phyloP scores from a whole-genome alignment of 2,888 invertebrate species.

The Loripinus fragilis region DNA sequence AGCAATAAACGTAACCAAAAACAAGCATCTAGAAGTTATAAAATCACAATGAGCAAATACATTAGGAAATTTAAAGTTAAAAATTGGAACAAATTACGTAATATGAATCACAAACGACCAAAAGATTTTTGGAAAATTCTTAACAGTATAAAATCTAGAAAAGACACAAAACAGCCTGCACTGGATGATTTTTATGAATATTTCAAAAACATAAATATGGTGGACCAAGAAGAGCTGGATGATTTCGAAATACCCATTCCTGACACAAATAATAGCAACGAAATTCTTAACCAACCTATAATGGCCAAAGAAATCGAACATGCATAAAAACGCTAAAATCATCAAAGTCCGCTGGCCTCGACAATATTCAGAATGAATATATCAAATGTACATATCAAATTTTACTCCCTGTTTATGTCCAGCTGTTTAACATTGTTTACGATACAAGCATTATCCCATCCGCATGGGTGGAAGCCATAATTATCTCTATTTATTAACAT shows the following conservation, averaged over 20 bases:
- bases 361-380: background rate
- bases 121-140: background rate
- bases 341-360: background rate
- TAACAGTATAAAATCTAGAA: background rate
- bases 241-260: background rate
- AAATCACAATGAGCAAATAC: background rate
- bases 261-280: background rate
- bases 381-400: background rate
- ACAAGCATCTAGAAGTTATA: background rate
- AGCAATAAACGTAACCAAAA: background rate
- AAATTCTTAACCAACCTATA: background rate
- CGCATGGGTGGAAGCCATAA: background rate
- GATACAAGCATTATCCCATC: background rate
- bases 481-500: background rate
- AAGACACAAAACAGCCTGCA: background rate
- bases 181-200: background rate
- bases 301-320: slow-evolving; percentile 1
- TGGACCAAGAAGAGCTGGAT: background rate
- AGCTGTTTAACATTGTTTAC: background rate
- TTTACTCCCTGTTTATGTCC: background rate
- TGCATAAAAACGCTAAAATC: slow-evolving; percentile 4
- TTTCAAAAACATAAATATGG: background rate
- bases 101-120: background rate
- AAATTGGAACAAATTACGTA: background rate
- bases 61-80: background rate